Evolutionary conservation across 2,113 vertebrate genomes (phyloP).

Genomic region (Dolichotis patagonum): DNA sequence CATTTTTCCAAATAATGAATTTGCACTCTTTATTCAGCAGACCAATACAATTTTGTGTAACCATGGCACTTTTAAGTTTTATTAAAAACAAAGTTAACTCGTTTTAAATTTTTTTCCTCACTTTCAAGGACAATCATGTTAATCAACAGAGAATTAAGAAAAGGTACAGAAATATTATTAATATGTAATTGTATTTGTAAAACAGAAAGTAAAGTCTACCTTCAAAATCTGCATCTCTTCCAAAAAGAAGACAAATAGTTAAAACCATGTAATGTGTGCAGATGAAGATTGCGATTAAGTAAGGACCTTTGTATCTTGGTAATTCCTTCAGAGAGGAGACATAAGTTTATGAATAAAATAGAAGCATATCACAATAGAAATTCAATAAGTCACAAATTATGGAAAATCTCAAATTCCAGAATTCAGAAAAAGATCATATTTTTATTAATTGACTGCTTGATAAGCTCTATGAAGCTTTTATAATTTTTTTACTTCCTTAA

Average conservation of each 20-base stretch:
- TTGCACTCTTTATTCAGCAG: neutral
- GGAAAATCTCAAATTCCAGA: neutral
- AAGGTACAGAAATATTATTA: neutral
- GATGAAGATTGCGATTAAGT: neutral
- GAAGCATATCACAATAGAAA: neutral
- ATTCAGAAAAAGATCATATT: neutral
- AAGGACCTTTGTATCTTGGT: neutral
- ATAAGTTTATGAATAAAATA: neutral
- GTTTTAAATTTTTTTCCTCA: neutral
- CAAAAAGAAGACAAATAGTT: fast-evolving
- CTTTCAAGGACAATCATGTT: neutral
- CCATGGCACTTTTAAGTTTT: neutral
- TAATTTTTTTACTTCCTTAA: neutral
- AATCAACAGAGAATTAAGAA: neutral
- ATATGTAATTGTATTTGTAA: neutral
- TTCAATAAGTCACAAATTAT: neutral
- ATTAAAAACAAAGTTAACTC: neutral
- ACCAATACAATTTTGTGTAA: neutral
- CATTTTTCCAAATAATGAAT: neutral
- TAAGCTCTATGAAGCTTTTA: neutral
- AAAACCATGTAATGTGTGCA: neutral
- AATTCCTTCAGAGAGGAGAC: neutral
- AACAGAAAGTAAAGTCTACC: neutral
- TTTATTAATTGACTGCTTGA: neutral
- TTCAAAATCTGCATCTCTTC: neutral